A percentile compares a stretch with the other conserved stretches of the same genome.
Evolutionary conservation across 2,113 vertebrate species (phyloP).

Genomic region (Nerophis lumbriciformis): DNA sequence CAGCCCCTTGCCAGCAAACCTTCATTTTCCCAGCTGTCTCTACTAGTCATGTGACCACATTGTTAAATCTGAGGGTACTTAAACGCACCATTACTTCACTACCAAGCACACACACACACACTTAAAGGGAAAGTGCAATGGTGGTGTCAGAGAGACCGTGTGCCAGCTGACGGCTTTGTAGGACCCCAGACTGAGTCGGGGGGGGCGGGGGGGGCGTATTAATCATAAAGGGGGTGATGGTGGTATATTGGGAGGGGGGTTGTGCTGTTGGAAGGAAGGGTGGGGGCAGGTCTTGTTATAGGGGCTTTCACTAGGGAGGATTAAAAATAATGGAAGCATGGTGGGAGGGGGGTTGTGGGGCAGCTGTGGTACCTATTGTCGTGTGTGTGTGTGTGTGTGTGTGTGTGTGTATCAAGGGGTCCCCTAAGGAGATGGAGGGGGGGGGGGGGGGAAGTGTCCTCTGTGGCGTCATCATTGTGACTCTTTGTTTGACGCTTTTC

Average conservation of each 20-base stretch:
- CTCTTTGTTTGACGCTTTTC: conserved; percentile 55
- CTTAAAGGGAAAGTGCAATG: conserved; percentile 65
- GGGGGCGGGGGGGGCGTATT: conserved; percentile 13
- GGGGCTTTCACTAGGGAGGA: conserved; percentile 69
- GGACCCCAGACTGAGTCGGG: conserved; percentile 25
- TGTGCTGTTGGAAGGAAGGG: background rate
- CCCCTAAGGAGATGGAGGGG: conserved; percentile 1
- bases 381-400: conserved; percentile 29
- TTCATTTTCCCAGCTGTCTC: background rate
- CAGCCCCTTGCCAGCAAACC: conserved; percentile 19
- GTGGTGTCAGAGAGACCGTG: conserved; percentile 42
- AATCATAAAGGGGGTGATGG: conserved; percentile 13
- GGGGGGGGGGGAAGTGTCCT: background rate
- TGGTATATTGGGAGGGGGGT: background rate
- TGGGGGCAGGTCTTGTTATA: conserved; percentile 1
- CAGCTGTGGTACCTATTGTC: conserved; percentile 69
- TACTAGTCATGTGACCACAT: conserved; percentile 6
- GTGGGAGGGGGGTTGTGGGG: conserved; percentile 44
- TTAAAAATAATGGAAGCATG: conserved; percentile 64
- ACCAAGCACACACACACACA: conserved; percentile 19
- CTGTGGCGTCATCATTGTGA: conserved; percentile 28
- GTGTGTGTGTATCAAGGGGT: conserved; percentile 15
- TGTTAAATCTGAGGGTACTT: background rate
- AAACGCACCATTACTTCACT: conserved; percentile 6
- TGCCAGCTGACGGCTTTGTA: conserved; percentile 62